phyloP scores from a whole-genome alignment of 1,140 invertebrate genomes.

The Diabrotica undecimpunctata region DNA sequence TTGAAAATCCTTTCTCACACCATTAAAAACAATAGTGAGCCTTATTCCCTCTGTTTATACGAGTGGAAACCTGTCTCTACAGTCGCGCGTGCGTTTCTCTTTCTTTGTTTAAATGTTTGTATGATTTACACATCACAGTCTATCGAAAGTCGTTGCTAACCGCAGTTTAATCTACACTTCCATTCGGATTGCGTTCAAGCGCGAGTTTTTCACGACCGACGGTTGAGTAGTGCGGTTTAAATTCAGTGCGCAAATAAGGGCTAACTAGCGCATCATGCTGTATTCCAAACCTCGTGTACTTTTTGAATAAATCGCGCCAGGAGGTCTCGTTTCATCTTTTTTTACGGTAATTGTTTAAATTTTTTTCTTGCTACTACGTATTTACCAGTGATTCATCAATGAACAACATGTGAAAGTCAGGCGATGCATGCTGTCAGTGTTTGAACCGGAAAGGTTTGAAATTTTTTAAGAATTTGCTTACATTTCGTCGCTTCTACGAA shows the following conservation, averaged over 20 bases:
- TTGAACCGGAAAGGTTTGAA: slow-evolving; percentile 22
- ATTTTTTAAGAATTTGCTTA: slow-evolving; percentile 11
- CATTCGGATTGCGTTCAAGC: slow-evolving; percentile 12
- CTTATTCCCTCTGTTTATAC: slow-evolving; percentile 34
- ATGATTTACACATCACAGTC: slow-evolving; percentile 22
- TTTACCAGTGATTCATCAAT: slow-evolving; percentile 22
- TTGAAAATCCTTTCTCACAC: slow-evolving; percentile 31
- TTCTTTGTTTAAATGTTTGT: slow-evolving; percentile 1
- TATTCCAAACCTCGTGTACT: background rate
- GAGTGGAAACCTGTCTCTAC: slow-evolving; percentile 29
- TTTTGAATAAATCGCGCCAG: background rate
- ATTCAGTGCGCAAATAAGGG: slow-evolving; percentile 13
- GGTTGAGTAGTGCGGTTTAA: slow-evolving; percentile 3
- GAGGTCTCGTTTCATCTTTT: background rate
- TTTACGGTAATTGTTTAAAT: background rate
- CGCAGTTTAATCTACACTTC: slow-evolving; percentile 21
- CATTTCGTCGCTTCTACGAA: slow-evolving; percentile 5
- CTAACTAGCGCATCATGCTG: slow-evolving; percentile 3
- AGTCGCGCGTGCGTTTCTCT: slow-evolving; percentile 28
- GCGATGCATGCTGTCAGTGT: background rate
- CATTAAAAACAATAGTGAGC: slow-evolving; percentile 33
- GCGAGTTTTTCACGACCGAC: slow-evolving; percentile 6
- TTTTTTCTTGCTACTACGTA: slow-evolving; percentile 5
- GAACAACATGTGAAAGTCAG: slow-evolving; percentile 25
- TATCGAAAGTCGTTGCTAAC: slow-evolving; percentile 11